Percentiles rank a stretch among this genome's conserved stretches.
Evolutionary conservation across 1,140 invertebrate genomes (phyloP).

Genomic region (Sipha flava): DNA sequence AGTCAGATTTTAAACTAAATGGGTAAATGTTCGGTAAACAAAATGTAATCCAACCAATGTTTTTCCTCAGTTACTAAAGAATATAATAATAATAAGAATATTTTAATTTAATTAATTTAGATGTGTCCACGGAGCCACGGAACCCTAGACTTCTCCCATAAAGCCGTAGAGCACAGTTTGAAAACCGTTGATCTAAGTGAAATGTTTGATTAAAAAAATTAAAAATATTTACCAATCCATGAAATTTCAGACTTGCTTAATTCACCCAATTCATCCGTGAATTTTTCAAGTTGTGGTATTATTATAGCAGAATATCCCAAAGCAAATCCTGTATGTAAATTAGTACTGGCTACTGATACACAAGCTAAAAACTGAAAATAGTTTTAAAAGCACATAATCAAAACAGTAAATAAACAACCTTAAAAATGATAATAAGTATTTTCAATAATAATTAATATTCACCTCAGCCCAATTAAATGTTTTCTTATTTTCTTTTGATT

Average conservation of each 20-base stretch:
- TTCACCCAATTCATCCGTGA: slow-evolving; percentile 40
- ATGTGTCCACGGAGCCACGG: too few species aligned
- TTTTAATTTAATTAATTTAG: too few species aligned
- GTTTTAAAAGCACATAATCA: background rate
- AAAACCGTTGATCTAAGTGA: too few species aligned
- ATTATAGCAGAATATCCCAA: slow-evolving; percentile 52
- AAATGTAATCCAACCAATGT: too few species aligned
- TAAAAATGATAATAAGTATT: background rate
- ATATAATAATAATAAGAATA: too few species aligned
- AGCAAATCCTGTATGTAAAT: slow-evolving; percentile 50
- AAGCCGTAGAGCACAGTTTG: too few species aligned
- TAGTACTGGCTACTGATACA: slow-evolving; percentile 49
- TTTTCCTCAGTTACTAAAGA: too few species aligned
- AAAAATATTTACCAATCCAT: slow-evolving; percentile 46
- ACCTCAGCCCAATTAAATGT: slow-evolving; percentile 18
- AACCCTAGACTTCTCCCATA: too few species aligned
- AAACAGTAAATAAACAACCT: background rate
- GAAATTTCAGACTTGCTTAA: slow-evolving; percentile 46
- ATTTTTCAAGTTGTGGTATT: slow-evolving; percentile 48
- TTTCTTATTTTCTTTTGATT: background rate
- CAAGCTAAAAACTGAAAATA: slow-evolving; percentile 47
- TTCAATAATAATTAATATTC: background rate
- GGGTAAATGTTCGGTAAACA: too few species aligned
- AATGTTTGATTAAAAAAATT: too few species aligned
- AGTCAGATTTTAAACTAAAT: too few species aligned